A percentile compares a stretch with the other conserved stretches of the same genome.
These are phyloP conservation scores for Prionailurus bengalensis DNA, from an alignment of 2,113 vertebrate genomes.

Conservation along the genomic window DNA sequence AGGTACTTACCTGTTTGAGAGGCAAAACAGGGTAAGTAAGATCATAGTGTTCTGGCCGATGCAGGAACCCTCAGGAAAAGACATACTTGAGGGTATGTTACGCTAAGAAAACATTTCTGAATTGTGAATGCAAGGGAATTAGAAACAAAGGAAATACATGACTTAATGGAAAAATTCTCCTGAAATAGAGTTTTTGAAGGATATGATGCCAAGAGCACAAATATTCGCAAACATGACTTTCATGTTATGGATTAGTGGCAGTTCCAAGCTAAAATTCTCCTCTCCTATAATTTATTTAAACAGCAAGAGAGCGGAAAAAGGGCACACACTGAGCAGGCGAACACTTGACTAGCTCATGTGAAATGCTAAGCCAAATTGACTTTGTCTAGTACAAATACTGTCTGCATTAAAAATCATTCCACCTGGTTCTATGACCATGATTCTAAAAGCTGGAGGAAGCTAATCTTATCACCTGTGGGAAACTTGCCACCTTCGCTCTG, in stretches of 20 bases:
- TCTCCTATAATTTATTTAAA: conserved; percentile 54
- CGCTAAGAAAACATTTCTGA: conserved; percentile 48
- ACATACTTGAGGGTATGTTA: conserved; percentile 39
- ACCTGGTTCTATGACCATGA: conserved; percentile 27
- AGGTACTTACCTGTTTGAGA: conserved; percentile 20
- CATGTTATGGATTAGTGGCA: conserved; percentile 44
- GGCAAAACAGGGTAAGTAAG: conserved; percentile 43
- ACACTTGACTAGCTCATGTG: conserved; percentile 41
- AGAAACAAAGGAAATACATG: conserved; percentile 63
- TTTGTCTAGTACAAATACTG: conserved; percentile 76
- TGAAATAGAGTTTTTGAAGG: conserved; percentile 72
- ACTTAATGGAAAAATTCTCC: conserved; percentile 14
- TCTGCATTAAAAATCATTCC: conserved; percentile 55
- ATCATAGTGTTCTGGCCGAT: not conserved
- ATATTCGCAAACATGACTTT: conserved; percentile 24
- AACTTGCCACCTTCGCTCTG: not conserved
- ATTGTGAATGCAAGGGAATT: conserved; percentile 40
- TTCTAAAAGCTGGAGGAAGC: conserved; percentile 17
- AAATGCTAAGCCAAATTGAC: conserved; percentile 74
- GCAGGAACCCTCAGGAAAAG: conserved; percentile 4
- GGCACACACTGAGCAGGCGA: not conserved
- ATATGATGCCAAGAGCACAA: conserved; percentile 66
- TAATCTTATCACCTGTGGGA: conserved; percentile 61
- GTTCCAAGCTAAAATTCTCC: conserved; percentile 64
- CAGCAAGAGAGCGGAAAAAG: not conserved